Base-by-base conservation (phyloP, 2,888 invertebrate species). In the Drosophila recens region DNA sequence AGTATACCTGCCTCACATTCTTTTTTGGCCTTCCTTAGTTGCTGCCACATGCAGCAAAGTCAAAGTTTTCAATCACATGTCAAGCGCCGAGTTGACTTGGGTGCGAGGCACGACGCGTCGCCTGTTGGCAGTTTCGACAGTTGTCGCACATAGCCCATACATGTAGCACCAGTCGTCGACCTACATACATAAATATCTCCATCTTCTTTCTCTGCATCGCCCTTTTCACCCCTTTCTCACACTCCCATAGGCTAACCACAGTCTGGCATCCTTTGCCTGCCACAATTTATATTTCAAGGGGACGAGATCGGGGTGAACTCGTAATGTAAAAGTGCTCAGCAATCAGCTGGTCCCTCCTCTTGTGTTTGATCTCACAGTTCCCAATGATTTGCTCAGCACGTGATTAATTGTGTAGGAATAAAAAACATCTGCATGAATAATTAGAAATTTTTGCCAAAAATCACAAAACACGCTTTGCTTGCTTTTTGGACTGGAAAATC, bases 21-120 rank as follows among this genome's bases (percentile, higher is more conserved):
- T 23, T 56, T 67, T 61, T 72, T 38, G 49, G 33, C 46, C 45
- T 23, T 63, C 20, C 49, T 17, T 13, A 20, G 33, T 10, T n/a
- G 34, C 42, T 65, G 67, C 83, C 87, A 73, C 78, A 87, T 74
- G 87, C 84, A 89, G 81, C 77, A 86, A 86, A 86, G 90, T 86
- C 90, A 86, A 90, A 86, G 86, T 86, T 90, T 90, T 90, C 90
- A 86, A 90, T 86, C 86, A 86, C 75, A 89, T 90, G 90, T 90
- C 86, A 86, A 90, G 72, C 84, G 80, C 68, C 67, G 75, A 78
- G 68, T 86, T 88, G 80, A 76, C 89, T 86, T 65, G 81, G 71
- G 75, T 80, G 72, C 68, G 67, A 67, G 79, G 63, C 6, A 6
- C 27, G 23, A 27, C 82, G 58, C 65, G 80, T 75, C 66, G 67